Evolutionary conservation across 2,888 invertebrate species (phyloP), one percentile per base, ranked within the genome.

Genomic region (Eurytoma adleriae): DNA sequence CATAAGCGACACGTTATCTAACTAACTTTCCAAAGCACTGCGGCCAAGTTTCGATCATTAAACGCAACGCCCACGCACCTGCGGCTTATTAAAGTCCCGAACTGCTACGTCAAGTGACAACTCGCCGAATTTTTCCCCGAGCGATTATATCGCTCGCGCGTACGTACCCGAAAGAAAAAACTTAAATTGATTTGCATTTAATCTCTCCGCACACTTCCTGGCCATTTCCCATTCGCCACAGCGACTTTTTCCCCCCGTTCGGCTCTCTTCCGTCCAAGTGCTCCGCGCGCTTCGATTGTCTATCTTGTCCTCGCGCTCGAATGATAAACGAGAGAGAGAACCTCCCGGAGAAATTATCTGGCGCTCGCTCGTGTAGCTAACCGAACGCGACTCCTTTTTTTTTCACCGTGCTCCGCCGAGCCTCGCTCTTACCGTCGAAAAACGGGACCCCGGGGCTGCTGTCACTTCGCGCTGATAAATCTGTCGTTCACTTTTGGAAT

Each of bases 401-500:
- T 54, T 5, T 62, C 30, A n/a, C 4, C 30, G 7, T 67, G 10
- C n/a, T 18, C 27, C 3, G 12, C 52, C 5, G 12, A 5, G 40
- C 18, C 40, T 70, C 40, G 40, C 40, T 67, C 20, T 69, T 27
- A 40, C n/a, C 64, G 54, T 66, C 40, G 13, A 40, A 18, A 61
- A n/a, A 54, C 71, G 61, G 61, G 30, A n/a, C 16, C 16, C 40
- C 56, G 30, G 54, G 48, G 69, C 30, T 5, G 64, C 82, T 80
- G 80, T 80, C 80, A 78, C 71, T 78, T 80, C 59, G 74, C 78
- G 57, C 80, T 82, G 80, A 82, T 82, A 82, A 82, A 82, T 82
- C 80, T 80, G 80, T 82, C 82, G 80, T 82, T 82, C 82, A 80
- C 78, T 82, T 80, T 82, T 80, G 80, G 82, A 80, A 82, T 80